Conservation (phyloP, 2,797 vertebrate species). For the Taenioides sp. region DNA sequence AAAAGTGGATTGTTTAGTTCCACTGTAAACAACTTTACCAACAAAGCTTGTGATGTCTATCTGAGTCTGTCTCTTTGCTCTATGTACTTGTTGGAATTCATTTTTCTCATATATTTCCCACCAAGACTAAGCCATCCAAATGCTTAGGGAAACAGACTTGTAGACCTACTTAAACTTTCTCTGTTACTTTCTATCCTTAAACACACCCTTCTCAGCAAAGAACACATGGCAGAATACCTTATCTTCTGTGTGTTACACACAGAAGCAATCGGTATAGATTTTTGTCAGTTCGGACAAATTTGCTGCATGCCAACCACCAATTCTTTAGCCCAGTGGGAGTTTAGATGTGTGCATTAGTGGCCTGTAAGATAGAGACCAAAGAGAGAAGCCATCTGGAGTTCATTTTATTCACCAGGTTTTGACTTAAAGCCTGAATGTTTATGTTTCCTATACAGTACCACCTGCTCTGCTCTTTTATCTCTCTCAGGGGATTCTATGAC, state of each 20-base stretch:
- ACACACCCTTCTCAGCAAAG: background rate
- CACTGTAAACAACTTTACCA: too few relatives aligned
- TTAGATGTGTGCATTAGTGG: background rate
- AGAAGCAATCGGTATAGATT: background rate
- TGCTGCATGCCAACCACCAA: background rate
- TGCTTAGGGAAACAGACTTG: too few relatives aligned
- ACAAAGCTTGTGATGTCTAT: too few relatives aligned
- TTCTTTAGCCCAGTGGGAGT: background rate
- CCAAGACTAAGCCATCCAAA: too few relatives aligned
- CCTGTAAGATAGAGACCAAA: background rate
- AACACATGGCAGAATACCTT: background rate
- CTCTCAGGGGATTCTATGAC: constrained; percentile 30
- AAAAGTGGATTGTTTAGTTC: too few relatives aligned
- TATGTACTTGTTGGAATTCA: too few relatives aligned
- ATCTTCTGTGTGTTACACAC: background rate
- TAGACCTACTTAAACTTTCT: background rate
- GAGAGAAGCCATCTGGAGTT: constrained; percentile 10
- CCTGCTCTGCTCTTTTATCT: constrained; percentile 12
- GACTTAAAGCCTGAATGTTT: constrained; percentile 22
- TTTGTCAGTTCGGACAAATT: background rate
- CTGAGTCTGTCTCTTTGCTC: too few relatives aligned
- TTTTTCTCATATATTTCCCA: too few relatives aligned
- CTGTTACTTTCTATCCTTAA: background rate
- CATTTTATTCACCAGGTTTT: constrained; percentile 13
- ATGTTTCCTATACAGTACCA: constrained; percentile 10